phyloP scores from a whole-genome alignment of 1,140 invertebrate genomes.

The Eriocheir sinensis region DNA sequence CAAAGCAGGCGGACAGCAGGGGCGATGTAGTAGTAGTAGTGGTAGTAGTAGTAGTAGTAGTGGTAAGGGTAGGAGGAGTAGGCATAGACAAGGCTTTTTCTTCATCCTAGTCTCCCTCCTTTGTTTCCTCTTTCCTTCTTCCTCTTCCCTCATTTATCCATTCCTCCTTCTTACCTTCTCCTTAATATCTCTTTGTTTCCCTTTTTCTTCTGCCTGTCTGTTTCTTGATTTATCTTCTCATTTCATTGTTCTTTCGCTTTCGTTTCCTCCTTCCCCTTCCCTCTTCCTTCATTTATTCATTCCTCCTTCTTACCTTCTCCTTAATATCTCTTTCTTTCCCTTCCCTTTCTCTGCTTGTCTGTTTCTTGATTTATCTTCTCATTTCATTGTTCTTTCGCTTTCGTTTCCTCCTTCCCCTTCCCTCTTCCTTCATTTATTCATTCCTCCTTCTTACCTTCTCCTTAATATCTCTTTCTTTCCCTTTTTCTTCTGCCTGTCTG shows the following conservation, averaged over 20 bases:
- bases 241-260: not conserved
- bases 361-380: too few species aligned
- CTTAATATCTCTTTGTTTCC: not conserved
- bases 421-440: too few species aligned
- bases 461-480: too few species aligned
- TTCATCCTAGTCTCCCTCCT: not conserved
- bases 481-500: too few species aligned
- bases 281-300: not conserved
- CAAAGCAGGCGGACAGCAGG: not conserved
- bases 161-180: not conserved
- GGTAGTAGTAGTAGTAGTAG: not conserved
- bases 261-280: not conserved
- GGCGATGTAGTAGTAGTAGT: not conserved
- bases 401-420: too few species aligned
- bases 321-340: too few species aligned
- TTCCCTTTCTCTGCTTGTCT: too few species aligned
- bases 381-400: too few species aligned
- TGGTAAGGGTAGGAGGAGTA: not conserved
- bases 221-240: too few species aligned
- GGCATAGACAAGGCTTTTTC: not conserved
- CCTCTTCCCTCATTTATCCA: not conserved
- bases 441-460: too few species aligned
- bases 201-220: too few species aligned
- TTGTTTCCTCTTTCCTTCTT: not conserved
- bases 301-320: not conserved